These are phyloP conservation scores for Heliconius congener DNA, from an alignment of 1,140 invertebrate genomes.

Conservation along the genomic window DNA sequence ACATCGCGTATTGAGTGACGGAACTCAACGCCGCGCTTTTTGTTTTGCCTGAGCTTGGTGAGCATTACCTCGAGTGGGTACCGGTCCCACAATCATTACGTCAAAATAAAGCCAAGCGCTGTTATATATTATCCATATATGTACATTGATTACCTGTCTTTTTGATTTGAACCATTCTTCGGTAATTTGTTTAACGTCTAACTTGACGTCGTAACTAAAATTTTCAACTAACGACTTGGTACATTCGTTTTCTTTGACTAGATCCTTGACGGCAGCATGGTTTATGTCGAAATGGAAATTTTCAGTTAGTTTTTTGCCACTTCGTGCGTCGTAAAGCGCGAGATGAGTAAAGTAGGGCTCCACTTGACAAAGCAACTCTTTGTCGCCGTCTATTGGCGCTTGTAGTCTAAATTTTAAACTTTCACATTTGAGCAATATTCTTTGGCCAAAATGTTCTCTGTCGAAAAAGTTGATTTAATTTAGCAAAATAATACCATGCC, in stretches of 20 bases:
- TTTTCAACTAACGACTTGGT: conserved; percentile 74
- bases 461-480: conserved; percentile 57
- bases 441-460: conserved; percentile 92
- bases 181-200: conserved; percentile 76
- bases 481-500: background rate
- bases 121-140: background rate
- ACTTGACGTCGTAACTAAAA: conserved; percentile 78
- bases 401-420: conserved; percentile 91
- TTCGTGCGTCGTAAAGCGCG: conserved; percentile 92
- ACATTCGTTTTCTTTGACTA: conserved; percentile 72
- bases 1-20: background rate
- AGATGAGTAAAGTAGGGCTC: conserved; percentile 95
- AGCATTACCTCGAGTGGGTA: too few relatives aligned
- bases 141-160: conserved; percentile 63
- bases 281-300: conserved; percentile 97
- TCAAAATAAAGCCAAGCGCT: too few relatives aligned
- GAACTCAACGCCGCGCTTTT: background rate
- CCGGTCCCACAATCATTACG: too few relatives aligned
- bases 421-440: conserved; percentile 91
- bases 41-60: too few relatives aligned
- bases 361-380: conserved; percentile 90
- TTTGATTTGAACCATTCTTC: conserved; percentile 78
- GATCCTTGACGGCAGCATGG: conserved; percentile 82
- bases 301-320: conserved; percentile 93
- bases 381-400: conserved; percentile 89